Base-by-base conservation (phyloP, 2,888 invertebrate species). In the Caenorhabditis virilis region DNA sequence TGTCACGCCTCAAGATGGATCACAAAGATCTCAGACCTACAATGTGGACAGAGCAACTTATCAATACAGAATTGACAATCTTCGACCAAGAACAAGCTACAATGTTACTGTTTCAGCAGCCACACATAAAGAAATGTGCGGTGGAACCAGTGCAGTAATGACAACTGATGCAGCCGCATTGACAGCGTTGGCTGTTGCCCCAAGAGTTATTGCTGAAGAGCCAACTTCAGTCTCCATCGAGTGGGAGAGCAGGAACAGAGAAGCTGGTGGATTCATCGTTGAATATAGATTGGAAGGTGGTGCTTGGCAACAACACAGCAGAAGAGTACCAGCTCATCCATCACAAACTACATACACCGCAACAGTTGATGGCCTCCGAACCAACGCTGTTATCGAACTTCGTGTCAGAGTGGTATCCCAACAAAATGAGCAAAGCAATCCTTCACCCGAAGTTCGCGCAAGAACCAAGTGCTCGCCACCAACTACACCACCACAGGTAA, bases 381-480 rank as follows among this genome's bases (percentile, higher is more conserved):
- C 83, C 11, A 83, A 83, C 62, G 78, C 69, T 38, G 82, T 78
- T 42, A 76, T 83, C 26, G 80, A 82, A 39, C 54, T 83, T 22
- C 68, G 83, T 18, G 79, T 83, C 22, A 61, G 71, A 16, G 78
- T 77, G 15, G 72, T 82, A 18, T 78, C 77, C 13, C 69, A 64
- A 20, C 71, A 74, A 38, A 78, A 80, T 48, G 76, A 80, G 42
- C 77, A 74, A 22, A 73, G 77, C n/a, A 67, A 72, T 15, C 82
- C 83, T 13, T 79, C 79, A 1, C 83, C 83, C 30, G 79, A 79
- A 74, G 82, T 77, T 11, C 68, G 78, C 15, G 83, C 69, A 9
- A 72, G 80, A 30, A 83, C 83, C 50, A 82, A 82, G 52, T 83
- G 83, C 64, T 74, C 76, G 7, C 77, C 79, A 18, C 83, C 83